Base-by-base conservation (phyloP, 2,113 vertebrate species). In the Pipa parva region DNA sequence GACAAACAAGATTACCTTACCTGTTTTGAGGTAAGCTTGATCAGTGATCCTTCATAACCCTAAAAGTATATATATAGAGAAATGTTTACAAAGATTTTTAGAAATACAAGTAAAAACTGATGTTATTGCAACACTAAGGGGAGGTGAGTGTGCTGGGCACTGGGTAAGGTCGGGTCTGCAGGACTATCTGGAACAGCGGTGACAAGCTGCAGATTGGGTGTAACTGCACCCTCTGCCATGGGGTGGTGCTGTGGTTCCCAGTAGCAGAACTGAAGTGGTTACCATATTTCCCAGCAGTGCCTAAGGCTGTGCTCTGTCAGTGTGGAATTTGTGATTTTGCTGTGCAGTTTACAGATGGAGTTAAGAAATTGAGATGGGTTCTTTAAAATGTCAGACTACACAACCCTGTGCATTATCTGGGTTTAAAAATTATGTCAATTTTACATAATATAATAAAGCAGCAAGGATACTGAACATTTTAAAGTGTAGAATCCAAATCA, bases 21-120 rank as follows among this genome's bases (percentile, higher is more conserved):
- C 97, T 99, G 97, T 89, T 97, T 95, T 70, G 97, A 97, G 31
- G 94, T 99, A 85, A 99, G 91, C 83, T 98, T 99, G 89, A 99
- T 99, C 85, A 99, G 87, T 80, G 95, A 99, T 72, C 97, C 97
- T 91, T 99, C 97, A 84, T 99, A 99, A 76, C 96, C 96, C 96
- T 98, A 87, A 63, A 77, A 83, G 79, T 60, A 72, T 77, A 42
- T 82, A 81, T n/a, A n/a, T n/a, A n/a, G 79, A 75, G 77, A 82
- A 82, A 50, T 49, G 33, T 36, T 36, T 27, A 55, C 26, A 33
- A 22, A 31, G 25, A 6, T 26, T 5, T 29, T 51, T 7, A 27
- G 26, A 17, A 59, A 13, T 22, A 2, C 3, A 2, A 4, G 15
- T 1, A 54, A 28, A 24, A 18, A n/a, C 7, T 59, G 46, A 22